Conservation (phyloP, 2,888 invertebrate species). For the Polydrusus pterygomalis region DNA sequence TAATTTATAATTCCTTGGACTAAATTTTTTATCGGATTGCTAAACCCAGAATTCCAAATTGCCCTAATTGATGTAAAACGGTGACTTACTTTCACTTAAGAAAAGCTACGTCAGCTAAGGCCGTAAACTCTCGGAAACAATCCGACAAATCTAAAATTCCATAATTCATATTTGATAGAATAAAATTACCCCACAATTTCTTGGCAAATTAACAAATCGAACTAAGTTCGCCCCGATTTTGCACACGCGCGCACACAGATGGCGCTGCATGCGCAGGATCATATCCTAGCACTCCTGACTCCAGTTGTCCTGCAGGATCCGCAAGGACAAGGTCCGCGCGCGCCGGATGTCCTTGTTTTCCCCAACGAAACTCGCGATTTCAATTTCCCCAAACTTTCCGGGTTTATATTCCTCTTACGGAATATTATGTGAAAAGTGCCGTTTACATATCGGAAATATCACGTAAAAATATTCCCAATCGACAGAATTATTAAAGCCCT, state of each 20-base stretch:
- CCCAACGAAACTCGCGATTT: conserved; percentile 41
- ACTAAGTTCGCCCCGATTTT: conserved; percentile 64
- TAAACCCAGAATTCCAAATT: conserved; percentile 5
- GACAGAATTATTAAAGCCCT: background rate
- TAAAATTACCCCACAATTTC: conserved; percentile 63
- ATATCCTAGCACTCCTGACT: conserved; percentile 70
- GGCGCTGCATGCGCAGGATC: conserved; percentile 73
- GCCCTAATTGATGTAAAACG: conserved; percentile 18
- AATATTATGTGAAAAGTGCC: conserved; percentile 20
- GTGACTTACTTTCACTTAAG: conserved; percentile 29
- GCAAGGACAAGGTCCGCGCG: conserved; percentile 52
- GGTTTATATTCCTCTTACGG: background rate
- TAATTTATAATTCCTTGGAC: background rate
- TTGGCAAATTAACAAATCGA: conserved; percentile 70
- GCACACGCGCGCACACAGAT: conserved; percentile 73
- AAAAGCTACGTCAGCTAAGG: conserved; percentile 21
- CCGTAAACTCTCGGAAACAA: conserved; percentile 30
- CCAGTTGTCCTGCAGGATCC: conserved; percentile 69
- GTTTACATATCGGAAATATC: background rate
- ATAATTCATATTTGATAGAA: conserved; percentile 59
- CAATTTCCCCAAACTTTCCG: conserved; percentile 9
- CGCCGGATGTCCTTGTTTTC: conserved; percentile 35
- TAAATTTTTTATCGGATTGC: background rate
- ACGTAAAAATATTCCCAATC: background rate
- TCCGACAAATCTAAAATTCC: conserved; percentile 45